Conservation (phyloP, 2,888 invertebrate species). For the Spodoptera exigua region DNA sequence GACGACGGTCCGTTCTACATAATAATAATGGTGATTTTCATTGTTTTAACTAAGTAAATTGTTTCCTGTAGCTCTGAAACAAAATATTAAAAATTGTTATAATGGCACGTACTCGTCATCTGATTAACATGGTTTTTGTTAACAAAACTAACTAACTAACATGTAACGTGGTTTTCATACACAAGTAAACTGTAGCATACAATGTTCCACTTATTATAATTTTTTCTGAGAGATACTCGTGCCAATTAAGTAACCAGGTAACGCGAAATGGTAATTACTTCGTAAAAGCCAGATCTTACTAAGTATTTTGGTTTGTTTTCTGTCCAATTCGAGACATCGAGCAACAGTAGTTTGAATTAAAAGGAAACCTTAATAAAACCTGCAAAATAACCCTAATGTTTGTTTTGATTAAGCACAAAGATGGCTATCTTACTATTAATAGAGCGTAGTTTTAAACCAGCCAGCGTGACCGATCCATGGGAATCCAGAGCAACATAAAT, state of each 20-base stretch:
- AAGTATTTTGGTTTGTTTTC: no score
- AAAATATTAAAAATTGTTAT: slow-evolving; percentile 3
- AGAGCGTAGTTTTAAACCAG: slow-evolving; percentile 29
- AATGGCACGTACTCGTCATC: not conserved
- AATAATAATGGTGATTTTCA: slow-evolving; percentile 16
- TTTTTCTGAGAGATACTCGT: no score
- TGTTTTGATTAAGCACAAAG: slow-evolving; percentile 36
- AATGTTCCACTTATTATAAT: no score
- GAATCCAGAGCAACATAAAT: slow-evolving; percentile 54
- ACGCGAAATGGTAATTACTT: no score
- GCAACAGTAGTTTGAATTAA: no score
- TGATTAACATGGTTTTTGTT: slow-evolving; percentile 21
- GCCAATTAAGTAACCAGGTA: no score
- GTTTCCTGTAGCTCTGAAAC: slow-evolving; percentile 26
- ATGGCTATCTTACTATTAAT: slow-evolving; percentile 19
- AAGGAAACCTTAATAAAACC: no score
- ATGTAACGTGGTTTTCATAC: not conserved
- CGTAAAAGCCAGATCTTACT: no score
- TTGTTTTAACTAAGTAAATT: no score
- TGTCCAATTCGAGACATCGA: no score
- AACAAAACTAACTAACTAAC: slow-evolving; percentile 17
- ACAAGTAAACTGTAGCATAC: not conserved
- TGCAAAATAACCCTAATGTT: slow-evolving; percentile 11
- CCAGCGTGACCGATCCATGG: slow-evolving; percentile 52
- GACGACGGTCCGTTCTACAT: slow-evolving; percentile 19